Evolutionary conservation across 2,113 vertebrate genomes (phyloP).

Genomic region (Rutilus rutilus): DNA sequence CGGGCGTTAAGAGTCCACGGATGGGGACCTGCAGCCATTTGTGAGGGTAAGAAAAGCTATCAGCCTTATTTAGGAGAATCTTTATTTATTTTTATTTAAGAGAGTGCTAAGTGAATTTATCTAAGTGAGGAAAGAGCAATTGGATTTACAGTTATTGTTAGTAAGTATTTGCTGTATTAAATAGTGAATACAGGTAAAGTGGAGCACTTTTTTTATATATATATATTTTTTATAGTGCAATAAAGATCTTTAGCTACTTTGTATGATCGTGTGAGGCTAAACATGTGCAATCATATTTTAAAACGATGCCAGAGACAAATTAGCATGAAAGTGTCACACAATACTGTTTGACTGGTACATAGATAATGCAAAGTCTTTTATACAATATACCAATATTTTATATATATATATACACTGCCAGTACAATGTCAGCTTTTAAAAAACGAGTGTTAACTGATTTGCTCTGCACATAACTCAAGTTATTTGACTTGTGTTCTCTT

Average conservation of each 20-base stretch:
- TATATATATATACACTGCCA: background rate
- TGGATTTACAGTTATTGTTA: background rate
- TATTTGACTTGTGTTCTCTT: background rate
- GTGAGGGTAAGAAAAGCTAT: conserved; percentile 49
- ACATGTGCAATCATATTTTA: background rate
- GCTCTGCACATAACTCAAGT: conserved; percentile 21
- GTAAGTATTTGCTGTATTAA: background rate
- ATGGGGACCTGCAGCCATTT: conserved; percentile 40
- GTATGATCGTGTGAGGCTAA: background rate
- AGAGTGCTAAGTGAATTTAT: background rate
- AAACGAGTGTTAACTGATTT: conserved; percentile 48
- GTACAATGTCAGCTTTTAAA: conserved; percentile 5
- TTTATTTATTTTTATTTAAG: background rate
- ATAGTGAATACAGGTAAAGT: background rate
- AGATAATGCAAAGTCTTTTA: too few species aligned
- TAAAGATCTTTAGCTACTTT: background rate
- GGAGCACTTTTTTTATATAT: background rate
- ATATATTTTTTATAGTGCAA: background rate
- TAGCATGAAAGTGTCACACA: too few species aligned
- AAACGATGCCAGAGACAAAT: background rate
- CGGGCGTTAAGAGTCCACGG: conserved; percentile 9
- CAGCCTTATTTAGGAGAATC: background rate
- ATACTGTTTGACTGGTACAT: too few species aligned
- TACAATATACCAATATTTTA: background rate
- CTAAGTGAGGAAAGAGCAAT: background rate